These are phyloP conservation scores for Troides helena DNA, from an alignment of 2,888 invertebrate species.

Conservation along the genomic window DNA sequence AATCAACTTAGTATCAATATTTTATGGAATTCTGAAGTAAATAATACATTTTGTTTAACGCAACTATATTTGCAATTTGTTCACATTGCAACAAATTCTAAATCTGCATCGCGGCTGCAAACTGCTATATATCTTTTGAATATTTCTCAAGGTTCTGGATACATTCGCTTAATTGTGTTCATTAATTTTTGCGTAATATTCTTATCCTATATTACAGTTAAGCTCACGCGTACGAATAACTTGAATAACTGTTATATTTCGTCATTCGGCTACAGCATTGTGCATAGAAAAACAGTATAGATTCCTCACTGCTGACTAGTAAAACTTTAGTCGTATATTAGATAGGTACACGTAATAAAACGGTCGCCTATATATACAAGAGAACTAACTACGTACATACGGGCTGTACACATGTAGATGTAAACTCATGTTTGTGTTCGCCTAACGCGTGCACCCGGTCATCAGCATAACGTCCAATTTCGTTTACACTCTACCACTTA, in stretches of 20 bases:
- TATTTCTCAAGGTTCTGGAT: background rate
- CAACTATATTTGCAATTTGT: background rate
- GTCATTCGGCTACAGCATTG: constrained; percentile 13
- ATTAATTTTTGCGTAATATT: background rate
- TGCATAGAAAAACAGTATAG: constrained; percentile 10
- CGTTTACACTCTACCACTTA: constrained; percentile 38
- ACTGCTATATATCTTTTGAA: background rate
- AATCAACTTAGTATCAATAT: too few relatives aligned
- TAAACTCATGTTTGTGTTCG: constrained; percentile 38
- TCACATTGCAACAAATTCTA: background rate
- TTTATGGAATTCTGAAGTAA: too few relatives aligned
- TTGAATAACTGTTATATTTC: background rate
- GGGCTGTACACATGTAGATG: constrained; percentile 33
- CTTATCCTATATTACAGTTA: background rate
- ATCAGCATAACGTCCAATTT: constrained; percentile 43
- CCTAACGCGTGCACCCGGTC: constrained; percentile 43
- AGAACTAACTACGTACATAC: constrained; percentile 37
- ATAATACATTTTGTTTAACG: background rate
- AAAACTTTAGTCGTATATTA: constrained; percentile 31
- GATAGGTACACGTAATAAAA: constrained; percentile 37
- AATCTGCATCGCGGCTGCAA: background rate
- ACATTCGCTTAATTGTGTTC: background rate
- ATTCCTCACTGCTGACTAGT: constrained; percentile 20
- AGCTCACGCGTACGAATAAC: background rate
- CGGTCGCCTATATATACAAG: constrained; percentile 34